Base-by-base conservation (phyloP, 2,113 vertebrate species). In the Cynopterus brachyotis region DNA sequence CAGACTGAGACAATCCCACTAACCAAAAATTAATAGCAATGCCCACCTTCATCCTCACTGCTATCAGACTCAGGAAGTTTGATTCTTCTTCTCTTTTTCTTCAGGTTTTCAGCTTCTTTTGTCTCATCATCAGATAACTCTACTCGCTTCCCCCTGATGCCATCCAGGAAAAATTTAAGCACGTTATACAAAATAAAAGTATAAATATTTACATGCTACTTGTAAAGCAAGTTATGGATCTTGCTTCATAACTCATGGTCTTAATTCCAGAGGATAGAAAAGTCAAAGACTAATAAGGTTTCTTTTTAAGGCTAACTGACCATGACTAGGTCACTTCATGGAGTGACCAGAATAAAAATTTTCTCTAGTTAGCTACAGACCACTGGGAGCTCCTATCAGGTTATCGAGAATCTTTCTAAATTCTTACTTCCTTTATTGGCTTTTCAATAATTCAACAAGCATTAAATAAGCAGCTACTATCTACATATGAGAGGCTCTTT, bases 1-100 rank as follows among this genome's bases (percentile, higher is more conserved):
- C 12, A n/a, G 15, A 50, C n/a, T 50, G 62, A 75, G 55, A 62
- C 12, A 86, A 79, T 73, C 13, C 53, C 47, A 59, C 19, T 79
- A n/a, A 30, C 32, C 85, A 75, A 89, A 96, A 88, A 85, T 35
- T 15, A 92, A 93, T 0, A 88, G n/a, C 26, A 91, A 80, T 40
- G 30, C 81, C 97, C 94, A 99, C 99, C 99, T 76, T 99, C 99
- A 80, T 99, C 99, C 5, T 99, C 99, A 11, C 99, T 99, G 99
- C 99, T 99, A 97, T 99, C 99, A 28, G 99, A 98, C 85, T 98
- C 91, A 0, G 99, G 99, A 69, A 98, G 99, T 95, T 98, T 99
- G 96, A 99, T 99, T 97, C 99, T 96, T 57, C 99, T 98, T 76
- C 99, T 99, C 98, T 99, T 99, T 91, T 98, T 99, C 98, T 98